Evolutionary conservation across 2,113 vertebrate genomes (phyloP).

Genomic region (Prietella phreatophila): DNA sequence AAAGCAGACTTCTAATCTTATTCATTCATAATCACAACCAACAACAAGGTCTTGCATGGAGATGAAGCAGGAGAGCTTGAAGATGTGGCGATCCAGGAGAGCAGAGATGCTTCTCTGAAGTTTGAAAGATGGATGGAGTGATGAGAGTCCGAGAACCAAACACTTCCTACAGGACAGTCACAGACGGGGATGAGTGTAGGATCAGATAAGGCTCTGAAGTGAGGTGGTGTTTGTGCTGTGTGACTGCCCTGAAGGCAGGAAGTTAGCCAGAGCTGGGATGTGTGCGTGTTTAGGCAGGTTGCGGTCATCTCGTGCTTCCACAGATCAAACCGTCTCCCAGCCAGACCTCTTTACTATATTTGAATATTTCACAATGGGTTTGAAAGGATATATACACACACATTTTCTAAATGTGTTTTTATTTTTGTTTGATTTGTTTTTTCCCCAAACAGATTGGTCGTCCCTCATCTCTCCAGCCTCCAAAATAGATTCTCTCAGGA

Average conservation of each 20-base stretch:
- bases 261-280: neutral
- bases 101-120: neutral
- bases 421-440: no score
- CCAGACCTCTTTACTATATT: neutral
- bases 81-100: neutral
- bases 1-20: neutral
- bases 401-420: no score
- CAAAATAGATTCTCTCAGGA: conserved; percentile 99
- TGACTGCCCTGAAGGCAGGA: conserved; percentile 9
- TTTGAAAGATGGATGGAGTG: neutral
- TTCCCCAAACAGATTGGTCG: conserved; percentile 2
- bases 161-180: no score
- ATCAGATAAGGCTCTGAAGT: neutral
- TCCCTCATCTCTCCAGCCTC: conserved; percentile 64
- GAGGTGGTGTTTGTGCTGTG: neutral
- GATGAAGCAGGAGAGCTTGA: neutral
- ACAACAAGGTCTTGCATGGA: neutral
- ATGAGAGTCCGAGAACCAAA: no score
- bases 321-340: neutral
- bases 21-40: neutral
- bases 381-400: no score
- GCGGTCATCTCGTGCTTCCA: neutral
- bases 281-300: neutral
- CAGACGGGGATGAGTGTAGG: neutral
- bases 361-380: neutral